Evolutionary conservation across 2,888 invertebrate genomes (phyloP).

Genomic region (Chrysolina americana): DNA sequence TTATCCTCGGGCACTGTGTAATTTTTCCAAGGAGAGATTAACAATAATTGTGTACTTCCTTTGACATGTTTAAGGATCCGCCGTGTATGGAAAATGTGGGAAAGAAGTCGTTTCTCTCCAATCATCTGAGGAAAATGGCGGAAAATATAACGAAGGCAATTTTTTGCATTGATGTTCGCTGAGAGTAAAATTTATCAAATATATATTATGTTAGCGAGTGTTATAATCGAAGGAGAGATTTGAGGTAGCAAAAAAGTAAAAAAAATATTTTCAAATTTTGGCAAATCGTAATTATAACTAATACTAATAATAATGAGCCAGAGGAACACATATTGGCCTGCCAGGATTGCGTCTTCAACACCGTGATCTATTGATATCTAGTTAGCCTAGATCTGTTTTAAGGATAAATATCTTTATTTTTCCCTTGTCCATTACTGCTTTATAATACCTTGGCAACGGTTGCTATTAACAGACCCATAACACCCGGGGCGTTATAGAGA

Average conservation of each 20-base stretch:
- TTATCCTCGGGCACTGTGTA: background rate
- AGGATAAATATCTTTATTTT: too few species aligned
- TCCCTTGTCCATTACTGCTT: too few species aligned
- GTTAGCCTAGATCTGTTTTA: too few species aligned
- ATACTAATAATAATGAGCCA: too few species aligned
- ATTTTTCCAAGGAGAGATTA: slow-evolving; percentile 25
- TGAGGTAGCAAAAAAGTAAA: background rate
- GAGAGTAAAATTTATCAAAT: background rate
- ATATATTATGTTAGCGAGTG: background rate
- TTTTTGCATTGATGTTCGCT: background rate
- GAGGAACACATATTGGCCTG: too few species aligned
- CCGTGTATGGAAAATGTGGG: background rate
- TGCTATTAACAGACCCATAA: too few species aligned
- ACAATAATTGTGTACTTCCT: slow-evolving; percentile 30
- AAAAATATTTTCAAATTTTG: too few species aligned
- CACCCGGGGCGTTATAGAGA: too few species aligned
- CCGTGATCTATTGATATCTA: too few species aligned
- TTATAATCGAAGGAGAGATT: background rate
- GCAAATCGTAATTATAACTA: too few species aligned
- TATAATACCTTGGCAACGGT: too few species aligned
- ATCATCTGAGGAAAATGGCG: background rate
- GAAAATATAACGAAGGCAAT: slow-evolving; percentile 17
- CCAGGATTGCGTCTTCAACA: too few species aligned
- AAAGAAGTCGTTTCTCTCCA: background rate
- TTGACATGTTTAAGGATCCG: slow-evolving; percentile 10